Percentiles rank a stretch among this genome's conserved stretches.
Evolutionary conservation across 2,113 vertebrate genomes (phyloP).

Genomic region (Sorex fumeus): DNA sequence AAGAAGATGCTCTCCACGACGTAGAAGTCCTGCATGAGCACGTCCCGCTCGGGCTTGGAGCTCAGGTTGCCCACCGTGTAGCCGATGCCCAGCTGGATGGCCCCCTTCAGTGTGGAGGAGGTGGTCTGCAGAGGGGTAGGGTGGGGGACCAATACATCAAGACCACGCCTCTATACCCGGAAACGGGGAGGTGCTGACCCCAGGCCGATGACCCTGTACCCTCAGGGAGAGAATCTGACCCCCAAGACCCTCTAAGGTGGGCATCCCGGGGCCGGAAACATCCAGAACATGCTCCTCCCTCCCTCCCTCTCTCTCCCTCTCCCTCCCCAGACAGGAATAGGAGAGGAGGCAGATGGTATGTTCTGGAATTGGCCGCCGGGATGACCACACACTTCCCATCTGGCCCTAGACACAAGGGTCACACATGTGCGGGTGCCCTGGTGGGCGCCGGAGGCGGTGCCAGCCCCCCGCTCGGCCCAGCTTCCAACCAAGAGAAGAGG

Average conservation of each 20-base stretch:
- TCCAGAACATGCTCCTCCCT: too few relatives aligned
- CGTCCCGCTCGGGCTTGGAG: slow-evolving; percentile 98
- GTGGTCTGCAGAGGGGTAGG: slow-evolving; percentile 92
- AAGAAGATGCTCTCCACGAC: slow-evolving; percentile 99
- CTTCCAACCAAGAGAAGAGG: neutral
- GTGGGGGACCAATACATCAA: neutral
- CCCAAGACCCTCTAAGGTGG: neutral
- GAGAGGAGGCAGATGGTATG: neutral
- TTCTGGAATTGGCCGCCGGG: neutral
- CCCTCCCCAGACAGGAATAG: too few relatives aligned
- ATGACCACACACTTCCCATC: neutral
- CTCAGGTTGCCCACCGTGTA: slow-evolving; percentile 99
- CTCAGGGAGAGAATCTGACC: neutral
- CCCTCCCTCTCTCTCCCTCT: too few relatives aligned
- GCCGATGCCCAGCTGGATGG: slow-evolving; percentile 99
- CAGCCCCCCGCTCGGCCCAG: too few relatives aligned
- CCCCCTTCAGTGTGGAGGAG: slow-evolving; percentile 97
- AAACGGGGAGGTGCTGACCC: too few relatives aligned
- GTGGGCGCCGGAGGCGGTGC: too few relatives aligned
- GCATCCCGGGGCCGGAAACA: too few relatives aligned
- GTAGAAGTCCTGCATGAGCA: slow-evolving; percentile 99
- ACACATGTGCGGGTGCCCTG: too few relatives aligned
- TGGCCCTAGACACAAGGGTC: too few relatives aligned
- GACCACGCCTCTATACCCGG: too few relatives aligned
- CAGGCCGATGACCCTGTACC: too few relatives aligned